Percentiles rank a stretch among this genome's conserved stretches.
phyloP scores from a whole-genome alignment of 2,113 vertebrate genomes.

The Pagrus major region DNA sequence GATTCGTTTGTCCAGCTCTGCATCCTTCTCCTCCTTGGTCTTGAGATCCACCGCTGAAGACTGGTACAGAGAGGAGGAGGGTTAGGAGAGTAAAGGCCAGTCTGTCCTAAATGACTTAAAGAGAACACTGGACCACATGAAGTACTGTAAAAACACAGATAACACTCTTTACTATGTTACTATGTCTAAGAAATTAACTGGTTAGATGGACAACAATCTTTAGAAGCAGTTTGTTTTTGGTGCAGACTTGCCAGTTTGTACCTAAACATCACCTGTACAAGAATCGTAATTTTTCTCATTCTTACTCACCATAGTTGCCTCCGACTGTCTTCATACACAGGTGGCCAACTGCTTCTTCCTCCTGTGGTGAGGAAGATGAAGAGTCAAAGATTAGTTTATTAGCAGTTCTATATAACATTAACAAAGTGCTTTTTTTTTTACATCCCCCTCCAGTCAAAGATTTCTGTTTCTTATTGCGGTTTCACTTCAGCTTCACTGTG shows the following conservation, averaged over 20 bases:
- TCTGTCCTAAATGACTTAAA: background rate
- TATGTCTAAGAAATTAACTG: background rate
- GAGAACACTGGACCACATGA: background rate
- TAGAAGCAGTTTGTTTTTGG: background rate
- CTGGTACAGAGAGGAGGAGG: constrained; percentile 56
- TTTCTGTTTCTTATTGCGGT: background rate
- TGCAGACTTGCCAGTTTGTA: background rate
- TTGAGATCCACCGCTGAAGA: constrained; percentile 88
- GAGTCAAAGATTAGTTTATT: background rate
- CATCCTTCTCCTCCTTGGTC: constrained; percentile 94
- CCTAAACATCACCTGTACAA: background rate
- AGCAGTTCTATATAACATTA: too few species aligned
- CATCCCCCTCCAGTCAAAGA: background rate
- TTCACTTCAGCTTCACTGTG: background rate
- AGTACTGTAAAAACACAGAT: background rate
- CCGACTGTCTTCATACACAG: constrained; percentile 35
- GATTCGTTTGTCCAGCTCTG: constrained; percentile 90
- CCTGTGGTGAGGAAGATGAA: constrained; percentile 32
- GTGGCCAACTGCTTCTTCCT: constrained; percentile 7
- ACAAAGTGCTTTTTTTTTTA: background rate
- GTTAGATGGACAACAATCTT: background rate
- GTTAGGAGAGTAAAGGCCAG: background rate
- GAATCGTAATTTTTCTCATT: background rate
- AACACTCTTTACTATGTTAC: too few species aligned
- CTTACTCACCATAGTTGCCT: constrained; percentile 77